Conservation (phyloP, 2,113 vertebrate genomes). For the Formicarius rufipectus region DNA sequence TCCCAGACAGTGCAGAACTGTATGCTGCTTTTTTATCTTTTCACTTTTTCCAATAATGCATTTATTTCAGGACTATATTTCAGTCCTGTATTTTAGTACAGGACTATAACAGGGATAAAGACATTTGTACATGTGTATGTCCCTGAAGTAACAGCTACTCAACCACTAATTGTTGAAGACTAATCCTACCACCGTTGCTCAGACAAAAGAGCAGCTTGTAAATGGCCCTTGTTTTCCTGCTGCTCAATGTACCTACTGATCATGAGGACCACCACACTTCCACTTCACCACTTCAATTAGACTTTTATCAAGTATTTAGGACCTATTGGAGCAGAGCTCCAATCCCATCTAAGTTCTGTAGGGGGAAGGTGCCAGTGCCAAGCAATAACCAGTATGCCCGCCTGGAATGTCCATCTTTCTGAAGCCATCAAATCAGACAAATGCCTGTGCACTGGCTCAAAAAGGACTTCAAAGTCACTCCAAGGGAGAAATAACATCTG, state of each 20-base stretch:
- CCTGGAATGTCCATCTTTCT: not conserved
- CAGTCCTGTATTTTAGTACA: not conserved
- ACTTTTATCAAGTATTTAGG: not conserved
- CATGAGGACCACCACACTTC: not conserved
- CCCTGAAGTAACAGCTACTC: not conserved
- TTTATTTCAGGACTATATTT: not conserved
- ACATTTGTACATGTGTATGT: rapidly evolving
- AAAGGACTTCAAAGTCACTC: not conserved
- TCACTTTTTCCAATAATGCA: not conserved
- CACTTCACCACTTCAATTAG: not conserved
- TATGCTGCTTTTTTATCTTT: not conserved
- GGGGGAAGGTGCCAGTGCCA: not conserved
- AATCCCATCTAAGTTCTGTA: not conserved
- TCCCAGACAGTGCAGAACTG: not conserved
- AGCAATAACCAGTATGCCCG: not conserved
- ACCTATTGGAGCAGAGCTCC: not conserved
- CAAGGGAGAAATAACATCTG: not conserved
- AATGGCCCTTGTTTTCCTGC: not conserved
- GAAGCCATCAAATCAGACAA: not conserved
- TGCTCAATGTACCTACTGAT: not conserved
- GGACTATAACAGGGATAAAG: not conserved
- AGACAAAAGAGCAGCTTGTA: not conserved
- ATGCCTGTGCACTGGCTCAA: not conserved
- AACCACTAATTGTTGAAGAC: not conserved
- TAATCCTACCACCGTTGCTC: not conserved